Evolutionary conservation across 2,888 invertebrate genomes (phyloP).

Genomic region (Eupithecia exiguata): DNA sequence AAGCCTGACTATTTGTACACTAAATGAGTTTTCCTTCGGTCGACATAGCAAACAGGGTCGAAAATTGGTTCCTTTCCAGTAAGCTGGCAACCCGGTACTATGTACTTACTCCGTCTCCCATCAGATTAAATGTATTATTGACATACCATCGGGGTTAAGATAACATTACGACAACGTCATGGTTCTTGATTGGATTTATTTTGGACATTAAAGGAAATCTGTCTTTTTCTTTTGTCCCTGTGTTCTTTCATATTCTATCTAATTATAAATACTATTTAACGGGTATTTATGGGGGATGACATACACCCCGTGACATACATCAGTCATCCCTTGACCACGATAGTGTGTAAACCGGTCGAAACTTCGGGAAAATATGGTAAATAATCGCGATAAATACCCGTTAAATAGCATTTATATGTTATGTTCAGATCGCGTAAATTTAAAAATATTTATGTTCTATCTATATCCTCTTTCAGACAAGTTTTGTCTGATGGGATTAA

Average conservation of each 20-base stretch:
- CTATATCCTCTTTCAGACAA: neutral
- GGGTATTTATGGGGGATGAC: too few relatives aligned
- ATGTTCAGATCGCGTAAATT: too few relatives aligned
- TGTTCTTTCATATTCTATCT: neutral
- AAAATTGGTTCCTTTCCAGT: constrained; percentile 49
- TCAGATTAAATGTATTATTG: constrained; percentile 46
- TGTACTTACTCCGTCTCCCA: constrained; percentile 23
- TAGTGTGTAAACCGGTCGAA: too few relatives aligned
- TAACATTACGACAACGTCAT: constrained; percentile 32
- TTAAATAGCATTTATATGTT: too few relatives aligned
- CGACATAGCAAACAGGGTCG: constrained; percentile 42
- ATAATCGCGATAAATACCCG: too few relatives aligned
- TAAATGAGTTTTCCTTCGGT: constrained; percentile 45
- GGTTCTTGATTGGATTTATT: constrained; percentile 27
- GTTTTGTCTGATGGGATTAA: neutral
- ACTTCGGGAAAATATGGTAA: too few relatives aligned
- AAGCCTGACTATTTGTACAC: constrained; percentile 44
- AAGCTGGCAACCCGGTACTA: neutral
- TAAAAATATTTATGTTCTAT: too few relatives aligned
- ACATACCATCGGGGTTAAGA: constrained; percentile 37
- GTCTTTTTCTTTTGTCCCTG: neutral
- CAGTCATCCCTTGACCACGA: too few relatives aligned
- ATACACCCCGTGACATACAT: too few relatives aligned
- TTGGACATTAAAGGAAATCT: constrained; percentile 17
- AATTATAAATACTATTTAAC: too few relatives aligned